Percentiles rank a stretch among this genome's conserved stretches.
Evolutionary conservation across 2,797 vertebrate species (phyloP).

Genomic region (Iguana delicatissima): DNA sequence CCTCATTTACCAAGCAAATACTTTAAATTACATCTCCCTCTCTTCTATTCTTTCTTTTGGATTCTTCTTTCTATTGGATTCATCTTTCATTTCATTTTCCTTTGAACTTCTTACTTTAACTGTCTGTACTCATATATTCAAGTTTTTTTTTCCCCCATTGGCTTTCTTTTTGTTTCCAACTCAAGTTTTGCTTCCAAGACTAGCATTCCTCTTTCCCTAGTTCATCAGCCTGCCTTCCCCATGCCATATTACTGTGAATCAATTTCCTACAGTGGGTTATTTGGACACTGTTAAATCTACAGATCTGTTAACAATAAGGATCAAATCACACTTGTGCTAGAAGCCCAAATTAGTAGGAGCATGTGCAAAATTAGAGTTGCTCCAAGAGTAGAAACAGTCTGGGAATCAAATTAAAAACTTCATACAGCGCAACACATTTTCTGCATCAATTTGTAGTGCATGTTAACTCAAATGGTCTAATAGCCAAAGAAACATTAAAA

Average conservation of each 20-base stretch:
- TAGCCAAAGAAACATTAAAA: background rate
- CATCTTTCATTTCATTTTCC: background rate
- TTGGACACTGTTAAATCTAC: background rate
- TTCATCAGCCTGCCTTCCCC: background rate
- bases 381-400: too few relatives aligned
- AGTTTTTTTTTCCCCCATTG: background rate
- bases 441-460: background rate
- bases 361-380: background rate
- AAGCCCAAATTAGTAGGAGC: background rate
- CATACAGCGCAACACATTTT: background rate
- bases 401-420: background rate
- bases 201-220: background rate
- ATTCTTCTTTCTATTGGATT: constrained; percentile 9
- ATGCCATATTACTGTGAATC: background rate
- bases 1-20: background rate
- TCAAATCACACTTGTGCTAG: background rate
- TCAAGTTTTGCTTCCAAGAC: background rate
- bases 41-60: constrained; percentile 9
- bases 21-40: background rate
- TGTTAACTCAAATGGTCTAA: background rate
- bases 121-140: too few relatives aligned
- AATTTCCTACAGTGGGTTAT: background rate
- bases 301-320: background rate
- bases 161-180: background rate
- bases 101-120: background rate